phyloP scores from a whole-genome alignment of 2,113 vertebrate species.

The Polypterus bichir region DNA sequence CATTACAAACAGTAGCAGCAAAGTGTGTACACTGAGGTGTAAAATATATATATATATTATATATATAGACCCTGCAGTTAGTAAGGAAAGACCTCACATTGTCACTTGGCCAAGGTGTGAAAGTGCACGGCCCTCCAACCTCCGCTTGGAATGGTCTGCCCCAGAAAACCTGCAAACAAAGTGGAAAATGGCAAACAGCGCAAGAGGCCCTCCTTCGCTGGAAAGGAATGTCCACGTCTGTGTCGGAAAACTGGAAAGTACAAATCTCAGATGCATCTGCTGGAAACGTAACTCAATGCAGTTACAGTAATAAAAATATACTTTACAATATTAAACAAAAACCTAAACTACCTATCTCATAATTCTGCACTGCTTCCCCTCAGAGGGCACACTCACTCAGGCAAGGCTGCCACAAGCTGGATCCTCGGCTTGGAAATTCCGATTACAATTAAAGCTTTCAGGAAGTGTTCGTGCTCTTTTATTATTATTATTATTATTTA shows the following conservation, averaged over 20 bases:
- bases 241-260: neutral
- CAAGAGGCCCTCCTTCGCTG: neutral
- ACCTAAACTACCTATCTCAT: slow-evolving; percentile 27
- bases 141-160: neutral
- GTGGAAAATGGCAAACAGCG: neutral
- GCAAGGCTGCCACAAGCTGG: slow-evolving; percentile 33
- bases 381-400: slow-evolving; percentile 29
- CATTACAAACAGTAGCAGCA: slow-evolving; percentile 88
- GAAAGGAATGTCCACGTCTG: slow-evolving; percentile 1
- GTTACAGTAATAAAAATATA: slow-evolving; percentile 45
- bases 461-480: too few species aligned
- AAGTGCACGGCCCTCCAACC: slow-evolving; percentile 37
- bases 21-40: slow-evolving; percentile 70
- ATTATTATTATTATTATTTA: too few species aligned
- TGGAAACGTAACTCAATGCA: slow-evolving; percentile 26
- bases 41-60: slow-evolving; percentile 27
- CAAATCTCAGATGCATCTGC: neutral
- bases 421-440: slow-evolving; percentile 7
- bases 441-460: too few species aligned
- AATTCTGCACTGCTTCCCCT: slow-evolving; percentile 18
- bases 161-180: neutral
- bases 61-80: slow-evolving; percentile 65
- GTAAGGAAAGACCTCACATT: slow-evolving; percentile 54
- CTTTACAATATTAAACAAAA: slow-evolving; percentile 38
- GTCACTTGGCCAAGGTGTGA: slow-evolving; percentile 35